phyloP scores from a whole-genome alignment of 2,797 vertebrate genomes.

The Galagoides demidoff region DNA sequence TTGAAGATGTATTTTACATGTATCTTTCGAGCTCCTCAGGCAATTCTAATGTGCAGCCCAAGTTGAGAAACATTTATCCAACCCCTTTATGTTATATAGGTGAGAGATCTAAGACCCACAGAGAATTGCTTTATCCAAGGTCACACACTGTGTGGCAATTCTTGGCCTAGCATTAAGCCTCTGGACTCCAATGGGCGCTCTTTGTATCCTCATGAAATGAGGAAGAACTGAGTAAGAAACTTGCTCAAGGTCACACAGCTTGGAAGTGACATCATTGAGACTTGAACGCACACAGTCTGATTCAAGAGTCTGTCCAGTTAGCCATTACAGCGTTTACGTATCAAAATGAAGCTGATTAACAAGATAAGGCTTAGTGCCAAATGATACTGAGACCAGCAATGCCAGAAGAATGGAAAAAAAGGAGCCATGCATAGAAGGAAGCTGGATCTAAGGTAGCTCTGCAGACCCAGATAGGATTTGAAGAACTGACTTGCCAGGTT shows the following conservation, averaged over 20 bases:
- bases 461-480: neutral
- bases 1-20: slow-evolving; percentile 24
- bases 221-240: slow-evolving; percentile 43
- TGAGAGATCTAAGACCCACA: slow-evolving; percentile 4
- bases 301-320: neutral
- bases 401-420: neutral
- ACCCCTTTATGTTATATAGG: neutral
- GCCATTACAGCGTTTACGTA: neutral
- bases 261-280: neutral
- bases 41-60: neutral
- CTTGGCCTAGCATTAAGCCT: neutral
- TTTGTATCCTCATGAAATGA: neutral
- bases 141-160: neutral
- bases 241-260: neutral
- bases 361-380: neutral
- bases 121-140: neutral
- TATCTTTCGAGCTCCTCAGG: neutral
- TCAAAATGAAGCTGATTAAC: neutral
- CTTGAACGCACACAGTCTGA: slow-evolving; percentile 1
- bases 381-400: neutral
- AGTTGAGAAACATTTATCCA: neutral
- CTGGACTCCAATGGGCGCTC: neutral
- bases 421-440: neutral
- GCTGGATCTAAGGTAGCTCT: neutral
- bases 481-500: neutral